A percentile compares a stretch with the other conserved stretches of the same genome.
Evolutionary conservation across 2,113 vertebrate genomes (phyloP).

Genomic region (Actinemys pallida): DNA sequence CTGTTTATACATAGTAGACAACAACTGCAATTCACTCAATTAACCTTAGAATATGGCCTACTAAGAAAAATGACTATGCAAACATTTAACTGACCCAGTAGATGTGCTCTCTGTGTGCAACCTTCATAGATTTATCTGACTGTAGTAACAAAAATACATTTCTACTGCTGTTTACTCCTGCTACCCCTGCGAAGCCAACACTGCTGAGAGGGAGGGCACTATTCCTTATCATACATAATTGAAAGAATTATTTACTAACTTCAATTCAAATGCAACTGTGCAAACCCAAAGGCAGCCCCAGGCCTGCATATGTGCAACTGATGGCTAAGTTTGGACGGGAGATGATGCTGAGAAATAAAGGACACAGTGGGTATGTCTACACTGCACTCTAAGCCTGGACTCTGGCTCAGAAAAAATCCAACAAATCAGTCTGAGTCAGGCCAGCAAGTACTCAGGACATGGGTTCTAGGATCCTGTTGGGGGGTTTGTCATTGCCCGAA

Average conservation of each 20-base stretch:
- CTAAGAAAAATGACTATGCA: neutral
- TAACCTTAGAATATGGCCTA: neutral
- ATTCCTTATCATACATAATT: neutral
- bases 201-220: neutral
- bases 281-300: neutral
- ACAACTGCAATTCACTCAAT: neutral
- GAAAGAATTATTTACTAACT: neutral
- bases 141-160: neutral
- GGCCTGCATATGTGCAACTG: neutral
- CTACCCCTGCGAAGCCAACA: neutral
- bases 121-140: neutral
- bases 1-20: neutral
- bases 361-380: neutral
- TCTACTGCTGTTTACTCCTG: neutral
- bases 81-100: neutral
- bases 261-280: neutral
- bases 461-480: neutral
- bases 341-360: neutral
- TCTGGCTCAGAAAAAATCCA: neutral
- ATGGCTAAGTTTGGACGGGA: rapidly evolving
- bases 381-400: neutral
- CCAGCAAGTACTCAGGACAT: neutral
- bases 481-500: neutral
- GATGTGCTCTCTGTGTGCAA: rapidly evolving
- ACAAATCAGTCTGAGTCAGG: neutral